phyloP scores from a whole-genome alignment of 2,113 vertebrate genomes.

The Octodon degus region DNA sequence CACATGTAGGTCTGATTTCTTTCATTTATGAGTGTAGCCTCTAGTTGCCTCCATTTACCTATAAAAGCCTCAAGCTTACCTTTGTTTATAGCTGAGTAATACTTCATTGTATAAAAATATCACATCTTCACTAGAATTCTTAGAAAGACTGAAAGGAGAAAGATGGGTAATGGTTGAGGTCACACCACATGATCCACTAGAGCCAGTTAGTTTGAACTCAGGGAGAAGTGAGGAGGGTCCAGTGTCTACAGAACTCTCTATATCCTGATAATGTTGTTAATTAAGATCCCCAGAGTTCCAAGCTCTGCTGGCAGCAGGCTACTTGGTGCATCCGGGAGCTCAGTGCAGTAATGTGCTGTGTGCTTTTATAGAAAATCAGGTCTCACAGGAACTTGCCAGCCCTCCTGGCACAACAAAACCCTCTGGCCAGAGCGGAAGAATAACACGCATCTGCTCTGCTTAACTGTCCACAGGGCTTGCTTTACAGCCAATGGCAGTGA shows the following conservation, averaged over 20 bases:
- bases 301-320: neutral
- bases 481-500: neutral
- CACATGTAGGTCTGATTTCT: too few relatives aligned
- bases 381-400: neutral
- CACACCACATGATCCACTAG: neutral
- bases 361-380: neutral
- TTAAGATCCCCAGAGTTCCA: neutral
- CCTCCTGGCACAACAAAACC: neutral
- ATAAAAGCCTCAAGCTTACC: too few relatives aligned
- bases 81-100: too few relatives aligned
- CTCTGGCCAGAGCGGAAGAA: neutral
- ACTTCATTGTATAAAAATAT: too few relatives aligned
- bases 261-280: neutral
- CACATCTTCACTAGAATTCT: neutral
- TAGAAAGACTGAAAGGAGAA: neutral
- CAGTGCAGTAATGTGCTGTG: neutral
- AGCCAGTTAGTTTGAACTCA: neutral
- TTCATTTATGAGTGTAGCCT: too few relatives aligned
- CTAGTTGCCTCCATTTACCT: too few relatives aligned
- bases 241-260: neutral
- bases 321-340: neutral
- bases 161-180: neutral
- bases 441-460: neutral
- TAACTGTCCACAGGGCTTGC: accelerated
- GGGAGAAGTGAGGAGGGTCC: neutral